Base-by-base conservation (phyloP, 2,888 invertebrate genomes). In the Steinernema scapterisci region DNA sequence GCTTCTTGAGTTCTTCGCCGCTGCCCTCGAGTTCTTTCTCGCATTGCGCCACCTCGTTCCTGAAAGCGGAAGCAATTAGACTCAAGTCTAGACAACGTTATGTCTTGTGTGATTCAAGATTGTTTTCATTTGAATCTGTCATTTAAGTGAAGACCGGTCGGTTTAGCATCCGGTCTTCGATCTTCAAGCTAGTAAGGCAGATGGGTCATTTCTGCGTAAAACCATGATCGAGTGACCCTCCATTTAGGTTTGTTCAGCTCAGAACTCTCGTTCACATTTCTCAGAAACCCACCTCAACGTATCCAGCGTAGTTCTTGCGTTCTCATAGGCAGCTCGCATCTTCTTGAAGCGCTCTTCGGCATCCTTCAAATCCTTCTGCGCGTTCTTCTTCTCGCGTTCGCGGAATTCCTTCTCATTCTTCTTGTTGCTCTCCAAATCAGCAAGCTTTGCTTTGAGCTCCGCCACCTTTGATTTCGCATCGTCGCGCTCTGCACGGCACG, bases 311-410 rank as follows among this genome's bases (percentile, higher is more conserved):
- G 21, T 63, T 56, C 43, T 75, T 38, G 75, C 73, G 44, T 56
- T 72, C 44, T 75, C 48, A 23, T 76, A 76, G 0, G 73, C 56
- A 11, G 56, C 71, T 44, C 75, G 74, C 54, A 76, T 48, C 21
- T 73, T 76, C 38, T 75, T 72, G 16, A 73, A 9, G 48, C 54
- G 48, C 52, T 72, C 21, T 7, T 76, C 77, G 46, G 75, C 76
- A 71, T 76, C 75, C 70, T 79, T 79, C 70, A 82, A 48, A 44
- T 76, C 77, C 54, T 78, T 75, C 70, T 81, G 73, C 16, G 78
- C 79, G 38, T 80, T 78, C 48, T 76, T 77, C 70, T 79, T 78
- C 70, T 83, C 82, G 6, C 75, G 77, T 9, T 81, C 82, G 45
- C 77, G 71, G 48, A 75, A 79, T 44, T 51, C 73, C 71, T 76